Base-by-base conservation (phyloP, 1,140 invertebrate genomes). In the Bombus balteatus region DNA sequence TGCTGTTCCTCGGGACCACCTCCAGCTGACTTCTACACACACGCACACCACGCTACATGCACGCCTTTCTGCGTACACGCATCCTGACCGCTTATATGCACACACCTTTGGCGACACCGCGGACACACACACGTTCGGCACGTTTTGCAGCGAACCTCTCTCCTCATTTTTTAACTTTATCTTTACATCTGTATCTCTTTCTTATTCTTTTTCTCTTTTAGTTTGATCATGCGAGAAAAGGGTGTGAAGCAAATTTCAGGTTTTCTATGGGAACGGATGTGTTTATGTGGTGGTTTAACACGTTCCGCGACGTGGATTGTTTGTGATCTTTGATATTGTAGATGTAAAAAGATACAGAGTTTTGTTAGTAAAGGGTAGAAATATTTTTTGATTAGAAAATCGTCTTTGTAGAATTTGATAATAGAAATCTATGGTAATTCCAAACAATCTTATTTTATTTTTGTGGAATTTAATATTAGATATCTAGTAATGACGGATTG, bases 11-110 rank as follows among this genome's bases (percentile, higher is more conserved):
- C 80, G 95, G 93, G 77, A 95, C 93, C 91, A 95, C 90, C 90
- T 95, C 95, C 93, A 95, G 93, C 88, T 95, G 94, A 92, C 94
- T 92, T 95, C 94, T 95, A 94, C 92, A 86, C 92, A 94, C 91
- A 93, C 92, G 83, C 92, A 93, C 88, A 90, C 88, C 92, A 93
- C 88, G 88, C 93, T 90, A 94, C 94, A 95, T 95, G 94, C 94
- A 94, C 90, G 87, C 94, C 88, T 92, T 94, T 88, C 81, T 85
- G 89, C 88, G 86, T 87, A 87, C 85, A 83, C 72, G 81, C 89
- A 70, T 81, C 83, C 90, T 83, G 59, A 83, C 32, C 84, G 83
- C 71, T 81, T 83, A 75, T 89, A 85, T 79, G 76, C 90, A 89
- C 91, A 91, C 90, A 90, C 91, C 90, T 28, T 93, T 88, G 92